These are phyloP conservation scores for Delphinapterus leucas DNA, from an alignment of 2,113 vertebrate genomes.

Conservation along the genomic window DNA sequence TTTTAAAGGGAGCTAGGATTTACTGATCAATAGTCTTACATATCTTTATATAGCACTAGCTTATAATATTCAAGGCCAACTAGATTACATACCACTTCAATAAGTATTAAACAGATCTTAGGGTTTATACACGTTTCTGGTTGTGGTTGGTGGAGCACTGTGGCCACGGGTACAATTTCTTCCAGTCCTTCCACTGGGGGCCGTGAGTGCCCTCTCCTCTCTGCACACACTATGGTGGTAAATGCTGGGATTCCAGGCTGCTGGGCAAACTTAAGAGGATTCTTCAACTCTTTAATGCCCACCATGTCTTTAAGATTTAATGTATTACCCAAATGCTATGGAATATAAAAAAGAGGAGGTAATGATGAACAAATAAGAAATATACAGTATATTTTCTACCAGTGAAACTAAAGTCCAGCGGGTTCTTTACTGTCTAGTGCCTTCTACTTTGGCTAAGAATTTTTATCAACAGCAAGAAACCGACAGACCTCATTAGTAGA, in stretches of 20 bases:
- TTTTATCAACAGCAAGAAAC: background rate
- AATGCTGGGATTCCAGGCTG: background rate
- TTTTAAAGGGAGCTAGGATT: background rate
- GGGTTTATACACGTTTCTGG: background rate
- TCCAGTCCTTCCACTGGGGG: background rate
- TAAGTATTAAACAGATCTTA: background rate
- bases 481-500: background rate
- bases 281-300: background rate
- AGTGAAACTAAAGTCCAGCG: background rate
- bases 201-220: background rate
- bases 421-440: background rate
- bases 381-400: background rate
- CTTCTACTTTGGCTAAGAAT: background rate
- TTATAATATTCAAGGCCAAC: background rate
- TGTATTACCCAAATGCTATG: background rate
- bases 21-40: background rate
- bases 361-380: background rate
- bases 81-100: background rate
- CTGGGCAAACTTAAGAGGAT: background rate
- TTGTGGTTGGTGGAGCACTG: background rate
- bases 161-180: background rate
- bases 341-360: background rate
- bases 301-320: background rate
- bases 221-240: background rate
- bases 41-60: background rate